Evolutionary conservation across 2,797 vertebrate genomes (phyloP), one percentile per base, ranked within the genome.

Genomic region (Poecilia wingei): DNA sequence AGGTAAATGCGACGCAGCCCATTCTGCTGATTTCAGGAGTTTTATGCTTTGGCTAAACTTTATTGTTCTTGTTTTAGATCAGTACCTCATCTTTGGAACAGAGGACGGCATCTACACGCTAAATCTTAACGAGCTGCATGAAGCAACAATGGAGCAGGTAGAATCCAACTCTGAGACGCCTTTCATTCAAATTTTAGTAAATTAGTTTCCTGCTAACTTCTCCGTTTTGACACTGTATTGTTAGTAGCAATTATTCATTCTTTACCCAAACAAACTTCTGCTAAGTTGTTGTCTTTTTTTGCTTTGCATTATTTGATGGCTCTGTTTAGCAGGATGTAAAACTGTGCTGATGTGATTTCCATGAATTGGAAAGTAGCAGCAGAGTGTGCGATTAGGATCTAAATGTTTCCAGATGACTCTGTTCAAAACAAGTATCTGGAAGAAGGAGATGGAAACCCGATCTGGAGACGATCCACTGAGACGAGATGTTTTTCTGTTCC

Each of bases 111-210:
- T 99, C 93, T 99, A 99, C 43, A 99, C 98, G 0, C 94, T 99
- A 90, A 99, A 99, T 94, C 93, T 99, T 75, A 99, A 99, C 66
- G 98, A 99, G 84, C 94, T 99, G 49, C 98, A 99, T 0, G 98
- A 99, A 93, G 97, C 98, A 81, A 98, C 98, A 2, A 99, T 99
- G 98, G 98, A 99, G 91, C 98, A 99, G 98, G 98, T 99, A 90
- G 14, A 57, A 55, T 41, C 49, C 33, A 55, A 22, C 33, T 49
- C 31, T 1, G 10, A 45, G 13, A 28, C 25, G 8, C 4, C 6
- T 20, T 31, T 71, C 1, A 6, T 47, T 47, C 1, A 69, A 8
- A 10, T 71, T 46, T 18, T 2, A 47, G 22, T 33, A 8, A 72
- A 13, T 51, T 22, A 51, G 43, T 33, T 49, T 41, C 12, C 4